phyloP scores from a whole-genome alignment of 2,113 vertebrate species.

The Bolborhynchus lineola region DNA sequence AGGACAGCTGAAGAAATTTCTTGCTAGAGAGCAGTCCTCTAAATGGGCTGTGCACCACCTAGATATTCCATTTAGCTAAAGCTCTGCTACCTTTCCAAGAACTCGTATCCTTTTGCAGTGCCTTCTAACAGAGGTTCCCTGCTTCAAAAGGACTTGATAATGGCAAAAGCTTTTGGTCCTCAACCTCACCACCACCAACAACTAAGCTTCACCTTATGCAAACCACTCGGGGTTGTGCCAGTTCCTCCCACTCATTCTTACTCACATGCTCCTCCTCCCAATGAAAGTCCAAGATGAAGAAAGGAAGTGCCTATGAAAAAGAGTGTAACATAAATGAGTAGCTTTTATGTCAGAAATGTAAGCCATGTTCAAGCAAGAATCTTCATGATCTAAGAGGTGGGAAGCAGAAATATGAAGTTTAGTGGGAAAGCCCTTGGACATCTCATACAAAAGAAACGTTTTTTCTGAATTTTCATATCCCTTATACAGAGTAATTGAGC shows the following conservation, averaged over 20 bases:
- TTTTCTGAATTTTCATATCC: not conserved
- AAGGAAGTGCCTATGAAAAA: not conserved
- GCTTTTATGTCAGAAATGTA: not conserved
- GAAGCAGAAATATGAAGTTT: not conserved
- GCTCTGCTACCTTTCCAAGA: not conserved
- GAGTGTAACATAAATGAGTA: fast-evolving
- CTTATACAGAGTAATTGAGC: not conserved
- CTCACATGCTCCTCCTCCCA: not conserved
- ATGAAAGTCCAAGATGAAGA: not conserved
- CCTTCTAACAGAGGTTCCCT: not conserved
- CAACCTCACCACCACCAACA: not conserved
- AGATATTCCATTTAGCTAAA: not conserved
- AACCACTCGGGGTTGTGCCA: not conserved
- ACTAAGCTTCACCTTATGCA: not conserved
- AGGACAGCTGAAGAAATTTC: not conserved
- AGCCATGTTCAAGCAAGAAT: not conserved
- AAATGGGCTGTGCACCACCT: not conserved
- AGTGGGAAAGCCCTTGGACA: not conserved
- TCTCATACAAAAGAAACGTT: not conserved
- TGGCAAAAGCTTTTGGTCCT: not conserved
- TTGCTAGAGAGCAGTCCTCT: not conserved
- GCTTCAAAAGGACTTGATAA: not conserved
- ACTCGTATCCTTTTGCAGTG: not conserved
- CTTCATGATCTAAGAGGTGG: not conserved
- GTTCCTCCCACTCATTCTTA: not conserved